These are phyloP conservation scores for Pongo pygmaeus DNA, from an alignment of 2,113 vertebrate species.

Conservation along the genomic window DNA sequence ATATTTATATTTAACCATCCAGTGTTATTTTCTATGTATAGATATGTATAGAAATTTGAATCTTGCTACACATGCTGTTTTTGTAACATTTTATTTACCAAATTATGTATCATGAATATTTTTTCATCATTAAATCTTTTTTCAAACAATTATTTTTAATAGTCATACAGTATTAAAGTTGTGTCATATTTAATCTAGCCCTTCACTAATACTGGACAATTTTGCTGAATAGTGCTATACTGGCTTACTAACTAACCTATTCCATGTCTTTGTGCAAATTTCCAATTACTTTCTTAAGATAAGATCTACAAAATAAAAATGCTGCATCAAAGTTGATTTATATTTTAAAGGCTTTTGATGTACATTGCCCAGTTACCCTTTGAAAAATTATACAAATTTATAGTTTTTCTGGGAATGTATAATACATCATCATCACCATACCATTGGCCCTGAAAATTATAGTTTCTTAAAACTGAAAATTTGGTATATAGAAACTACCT, in stretches of 20 bases:
- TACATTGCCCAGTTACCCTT: neutral
- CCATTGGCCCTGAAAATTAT: neutral
- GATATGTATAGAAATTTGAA: neutral
- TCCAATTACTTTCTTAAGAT: neutral
- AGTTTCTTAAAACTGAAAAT: slow-evolving; percentile 25
- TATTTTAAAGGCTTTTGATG: slow-evolving; percentile 29
- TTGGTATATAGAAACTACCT: neutral
- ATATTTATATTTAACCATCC: slow-evolving; percentile 12
- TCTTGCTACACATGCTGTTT: neutral
- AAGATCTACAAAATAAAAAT: neutral
- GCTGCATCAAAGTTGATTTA: neutral
- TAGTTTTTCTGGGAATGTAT: neutral
- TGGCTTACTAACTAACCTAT: neutral
- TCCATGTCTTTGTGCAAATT: neutral
- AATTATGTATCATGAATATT: neutral
- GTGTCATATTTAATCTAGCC: neutral
- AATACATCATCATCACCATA: neutral
- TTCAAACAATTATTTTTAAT: slow-evolving; percentile 10
- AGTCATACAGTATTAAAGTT: neutral
- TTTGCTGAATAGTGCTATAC: neutral
- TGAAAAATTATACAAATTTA: neutral
- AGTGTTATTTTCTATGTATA: slow-evolving; percentile 1
- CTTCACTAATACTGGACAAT: neutral
- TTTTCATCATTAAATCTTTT: neutral
- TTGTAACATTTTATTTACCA: neutral